phyloP scores from a whole-genome alignment of 1,140 invertebrate genomes.

The Penaeus indicus region DNA sequence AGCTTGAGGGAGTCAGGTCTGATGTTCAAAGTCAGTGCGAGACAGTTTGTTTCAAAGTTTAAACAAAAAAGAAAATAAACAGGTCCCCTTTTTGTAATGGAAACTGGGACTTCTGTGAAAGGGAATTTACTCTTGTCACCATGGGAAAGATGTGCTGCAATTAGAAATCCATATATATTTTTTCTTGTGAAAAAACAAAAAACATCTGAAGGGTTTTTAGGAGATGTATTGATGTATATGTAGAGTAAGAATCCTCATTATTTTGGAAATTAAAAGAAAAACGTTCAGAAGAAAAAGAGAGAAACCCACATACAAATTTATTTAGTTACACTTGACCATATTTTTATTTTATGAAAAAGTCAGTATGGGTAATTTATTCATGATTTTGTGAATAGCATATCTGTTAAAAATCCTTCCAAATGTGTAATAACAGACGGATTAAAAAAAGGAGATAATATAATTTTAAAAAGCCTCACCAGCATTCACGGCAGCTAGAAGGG shows the following conservation, averaged over 20 bases:
- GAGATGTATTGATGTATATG: background rate
- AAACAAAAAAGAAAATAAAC: slow-evolving; percentile 1
- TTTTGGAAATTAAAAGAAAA: no score
- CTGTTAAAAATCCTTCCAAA: no score
- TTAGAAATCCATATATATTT: slow-evolving; percentile 9
- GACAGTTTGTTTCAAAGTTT: slow-evolving; percentile 2
- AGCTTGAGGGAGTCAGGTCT: slow-evolving; percentile 31
- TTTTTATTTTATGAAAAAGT: no score
- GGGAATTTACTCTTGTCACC: slow-evolving; percentile 7
- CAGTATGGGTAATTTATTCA: no score
- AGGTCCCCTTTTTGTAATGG: background rate
- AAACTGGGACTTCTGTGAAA: no score
- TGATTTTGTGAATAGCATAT: no score
- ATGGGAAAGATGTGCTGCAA: background rate
- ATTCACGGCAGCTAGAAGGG: background rate
- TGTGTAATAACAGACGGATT: no score
- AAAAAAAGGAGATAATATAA: no score
- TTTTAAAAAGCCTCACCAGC: no score
- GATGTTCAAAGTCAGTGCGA: slow-evolving; percentile 5
- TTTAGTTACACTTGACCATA: no score
- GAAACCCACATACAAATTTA: no score
- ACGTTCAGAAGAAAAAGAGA: no score
- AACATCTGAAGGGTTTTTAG: slow-evolving; percentile 1
- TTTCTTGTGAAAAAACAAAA: background rate
- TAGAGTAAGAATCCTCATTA: background rate